Evolutionary conservation across 2,113 vertebrate species (phyloP), one percentile per base, ranked within the genome.

Genomic region (Neodon shergylaensis): DNA sequence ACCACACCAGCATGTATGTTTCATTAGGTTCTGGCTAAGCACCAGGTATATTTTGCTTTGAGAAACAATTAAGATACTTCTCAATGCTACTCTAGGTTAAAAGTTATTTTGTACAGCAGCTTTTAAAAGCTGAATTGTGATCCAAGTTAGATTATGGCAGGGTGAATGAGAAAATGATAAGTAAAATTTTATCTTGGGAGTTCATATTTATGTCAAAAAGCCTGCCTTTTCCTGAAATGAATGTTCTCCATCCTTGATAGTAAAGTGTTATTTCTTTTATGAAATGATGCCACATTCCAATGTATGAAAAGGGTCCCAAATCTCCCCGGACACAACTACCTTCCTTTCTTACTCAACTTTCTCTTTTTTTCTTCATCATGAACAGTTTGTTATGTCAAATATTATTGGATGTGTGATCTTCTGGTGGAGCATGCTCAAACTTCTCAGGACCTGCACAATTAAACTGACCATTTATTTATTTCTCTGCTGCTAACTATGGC

Each of bases 41-140:
- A 68, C 6, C 7, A 82, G 17, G 17, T 17, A 47, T 4, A 39
- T 68, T 68, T 28, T n/a, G 82, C 66, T 92, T 95, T 52, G 13
- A 96, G 61, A 94, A 31, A 68, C 19, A 92, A 95, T 68, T 94
- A 72, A 44, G 22, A 77, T 54, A 8, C 4, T 93, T 81, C 76
- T 7, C 44, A 96, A 66, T 54, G 58, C 21, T 70, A 42, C 17
- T 88, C 58, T 22, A 24, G 61, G 10, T 68, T 94, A 28, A 92
- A 92, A 95, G 16, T 22, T 7, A 87, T 81, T 33, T 90, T 9
- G 1, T 72, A 33, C 0, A 65, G 7, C 28, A 92, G 7, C 44
- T 95, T n/a, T 93, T 81, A 79, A 94, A 96, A 91, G 36, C 21
- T 21, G 9, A 61, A 84, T 17, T 72, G 7, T 0, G 58, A 21